Percentiles rank a stretch among this genome's conserved stretches.
Conservation (phyloP, 2,888 invertebrate genomes). For the Brachyptera putata region DNA sequence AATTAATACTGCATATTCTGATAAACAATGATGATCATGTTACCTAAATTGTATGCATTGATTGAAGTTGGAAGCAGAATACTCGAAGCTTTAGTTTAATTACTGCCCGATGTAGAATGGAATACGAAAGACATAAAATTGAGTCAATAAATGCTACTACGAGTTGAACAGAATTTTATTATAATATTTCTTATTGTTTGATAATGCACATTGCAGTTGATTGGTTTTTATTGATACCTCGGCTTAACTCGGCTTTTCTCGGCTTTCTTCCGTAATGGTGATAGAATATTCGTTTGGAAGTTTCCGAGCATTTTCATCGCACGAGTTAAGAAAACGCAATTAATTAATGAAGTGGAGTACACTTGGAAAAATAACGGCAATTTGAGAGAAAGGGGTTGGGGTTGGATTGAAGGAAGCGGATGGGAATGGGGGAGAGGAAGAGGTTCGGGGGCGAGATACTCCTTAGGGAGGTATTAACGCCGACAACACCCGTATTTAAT, state of each 20-base stretch:
- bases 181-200: too few species aligned
- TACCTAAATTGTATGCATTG: too few species aligned
- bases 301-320: slow-evolving; percentile 1
- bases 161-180: too few species aligned
- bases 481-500: slow-evolving; percentile 34
- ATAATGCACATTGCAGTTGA: too few species aligned
- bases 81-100: too few species aligned
- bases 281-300: background rate
- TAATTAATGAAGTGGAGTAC: slow-evolving; percentile 35
- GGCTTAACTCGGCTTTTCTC: background rate
- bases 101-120: too few species aligned
- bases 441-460: slow-evolving; percentile 17
- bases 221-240: too few species aligned
- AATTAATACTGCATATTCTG: too few species aligned
- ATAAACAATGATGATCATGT: too few species aligned
- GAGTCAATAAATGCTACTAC: too few species aligned
- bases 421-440: slow-evolving; percentile 18
- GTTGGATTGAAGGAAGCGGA: background rate
- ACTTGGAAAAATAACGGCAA: slow-evolving; percentile 23
- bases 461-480: slow-evolving; percentile 32
- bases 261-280: slow-evolving; percentile 4
- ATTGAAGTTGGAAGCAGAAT: too few species aligned
- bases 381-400: slow-evolving; percentile 14
- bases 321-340: slow-evolving; percentile 33
- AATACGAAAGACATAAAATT: too few species aligned